Conservation (phyloP, 2,888 invertebrate species). For the Cerastis rubricosa region DNA sequence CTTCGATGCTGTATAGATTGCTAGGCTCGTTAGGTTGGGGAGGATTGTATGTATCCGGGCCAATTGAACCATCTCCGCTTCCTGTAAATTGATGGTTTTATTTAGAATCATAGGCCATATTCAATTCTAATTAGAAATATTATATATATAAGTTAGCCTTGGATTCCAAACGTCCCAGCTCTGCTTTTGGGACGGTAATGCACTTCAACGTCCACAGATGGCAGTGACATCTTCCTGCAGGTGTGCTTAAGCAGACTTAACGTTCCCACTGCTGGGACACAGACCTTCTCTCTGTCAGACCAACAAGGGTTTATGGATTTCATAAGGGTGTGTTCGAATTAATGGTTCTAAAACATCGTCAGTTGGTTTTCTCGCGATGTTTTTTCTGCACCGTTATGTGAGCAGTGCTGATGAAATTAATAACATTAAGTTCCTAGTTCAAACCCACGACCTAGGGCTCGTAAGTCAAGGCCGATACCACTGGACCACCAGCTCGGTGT, state of each 20-base stretch:
- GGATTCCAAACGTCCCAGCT: neutral
- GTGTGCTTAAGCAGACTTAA: neutral
- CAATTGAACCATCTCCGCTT: constrained; percentile 73
- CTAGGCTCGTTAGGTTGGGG: constrained; percentile 56
- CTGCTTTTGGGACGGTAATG: neutral
- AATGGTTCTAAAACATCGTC: neutral
- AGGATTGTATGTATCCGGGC: constrained; percentile 45
- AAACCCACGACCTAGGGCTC: neutral
- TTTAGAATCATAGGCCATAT: neutral
- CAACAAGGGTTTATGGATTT: neutral
- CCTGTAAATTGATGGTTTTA: constrained; percentile 57
- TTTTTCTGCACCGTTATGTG: neutral
- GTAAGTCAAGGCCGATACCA: neutral
- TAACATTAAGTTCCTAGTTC: neutral
- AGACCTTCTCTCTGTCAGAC: neutral
- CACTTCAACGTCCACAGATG: neutral
- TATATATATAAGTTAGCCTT: neutral
- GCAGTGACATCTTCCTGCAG: neutral
- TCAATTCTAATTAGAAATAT: neutral
- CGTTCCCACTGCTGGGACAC: neutral
- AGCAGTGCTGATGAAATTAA: neutral
- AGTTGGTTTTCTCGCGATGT: neutral
- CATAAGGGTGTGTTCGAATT: neutral
- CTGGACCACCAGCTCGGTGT: neutral
- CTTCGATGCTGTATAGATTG: constrained; percentile 74